Evolutionary conservation across 2,797 vertebrate genomes (phyloP), one percentile per base, ranked within the genome.

Genomic region (Monodelphis domestica): DNA sequence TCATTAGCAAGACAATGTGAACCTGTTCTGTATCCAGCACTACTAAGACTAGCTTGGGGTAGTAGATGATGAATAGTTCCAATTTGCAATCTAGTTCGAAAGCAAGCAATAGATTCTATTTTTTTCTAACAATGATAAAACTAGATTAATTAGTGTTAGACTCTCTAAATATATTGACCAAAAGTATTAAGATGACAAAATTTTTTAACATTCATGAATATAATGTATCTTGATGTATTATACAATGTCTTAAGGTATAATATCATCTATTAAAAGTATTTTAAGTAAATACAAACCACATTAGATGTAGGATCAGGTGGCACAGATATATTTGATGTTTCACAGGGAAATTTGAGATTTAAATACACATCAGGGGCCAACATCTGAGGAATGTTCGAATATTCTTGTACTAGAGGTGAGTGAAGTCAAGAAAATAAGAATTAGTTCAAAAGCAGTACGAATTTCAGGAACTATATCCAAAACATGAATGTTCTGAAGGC

Each of bases 321-420:
- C 5, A 93, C 88, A 93, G 63, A 30, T 89, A 84, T 97, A 96
- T 96, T 96, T 90, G 96, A 50, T 33, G 38, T 54, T 89, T 98
- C 97, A 89, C 92, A 52, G 33, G 95, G 88, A 51, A 98, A 96
- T 70, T 4, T 97, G 90, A 97, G 93, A 94, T 98, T 98, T 89
- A 98, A 89, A 96, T 91, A 98, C 0, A 96, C 3, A 7, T 98
- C 98, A 93, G 98, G 96, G 33, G 96, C 97, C 92, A 97, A 94
- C 3, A 95, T 5, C 3, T 93, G 97, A 95, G 97, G 95, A 30
- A 92, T 26, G 56, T 0, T 91, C 56, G 91, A 57, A 63, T 90
- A 70, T 14, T 95, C 95, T 95, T 88, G 95, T 92, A 98, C 99
- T 99, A 92, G 90, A 88, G 11, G 0, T 91, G 89, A 12, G 53